phyloP scores from a whole-genome alignment of 2,113 vertebrate species.

The Alouatta palliata region DNA sequence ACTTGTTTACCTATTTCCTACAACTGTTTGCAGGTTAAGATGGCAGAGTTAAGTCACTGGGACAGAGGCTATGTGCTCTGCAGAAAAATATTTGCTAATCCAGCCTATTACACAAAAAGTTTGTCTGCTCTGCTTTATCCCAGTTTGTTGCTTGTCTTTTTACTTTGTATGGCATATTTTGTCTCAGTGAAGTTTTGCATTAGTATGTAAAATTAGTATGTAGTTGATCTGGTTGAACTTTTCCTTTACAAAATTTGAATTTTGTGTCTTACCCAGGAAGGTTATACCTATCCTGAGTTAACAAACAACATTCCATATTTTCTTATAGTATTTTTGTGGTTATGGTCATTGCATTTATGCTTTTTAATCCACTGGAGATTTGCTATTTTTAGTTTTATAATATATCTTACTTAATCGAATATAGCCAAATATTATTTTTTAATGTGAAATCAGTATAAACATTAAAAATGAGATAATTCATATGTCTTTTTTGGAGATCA shows the following conservation, averaged over 20 bases:
- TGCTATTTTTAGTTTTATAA: background rate
- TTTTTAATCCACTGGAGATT: background rate
- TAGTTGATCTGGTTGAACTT: background rate
- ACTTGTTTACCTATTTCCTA: background rate
- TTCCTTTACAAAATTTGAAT: background rate
- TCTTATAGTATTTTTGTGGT: background rate
- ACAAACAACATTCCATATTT: background rate
- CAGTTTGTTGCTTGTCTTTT: background rate
- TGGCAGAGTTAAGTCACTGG: background rate
- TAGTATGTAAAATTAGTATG: no score
- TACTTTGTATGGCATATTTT: background rate
- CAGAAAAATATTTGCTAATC: background rate
- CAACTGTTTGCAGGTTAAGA: background rate
- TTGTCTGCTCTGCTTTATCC: background rate
- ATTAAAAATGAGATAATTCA: background rate
- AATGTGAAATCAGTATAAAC: background rate
- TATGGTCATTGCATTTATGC: background rate
- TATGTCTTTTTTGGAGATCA: background rate
- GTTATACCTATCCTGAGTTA: background rate
- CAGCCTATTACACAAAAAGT: background rate
- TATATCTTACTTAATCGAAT: background rate
- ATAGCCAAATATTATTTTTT: background rate
- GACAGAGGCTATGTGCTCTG: background rate
- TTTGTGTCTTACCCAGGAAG: background rate
- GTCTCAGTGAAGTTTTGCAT: background rate